Evolutionary conservation across 2,797 vertebrate species (phyloP), one percentile per base, ranked within the genome.

Genomic region (Clamator glandarius): DNA sequence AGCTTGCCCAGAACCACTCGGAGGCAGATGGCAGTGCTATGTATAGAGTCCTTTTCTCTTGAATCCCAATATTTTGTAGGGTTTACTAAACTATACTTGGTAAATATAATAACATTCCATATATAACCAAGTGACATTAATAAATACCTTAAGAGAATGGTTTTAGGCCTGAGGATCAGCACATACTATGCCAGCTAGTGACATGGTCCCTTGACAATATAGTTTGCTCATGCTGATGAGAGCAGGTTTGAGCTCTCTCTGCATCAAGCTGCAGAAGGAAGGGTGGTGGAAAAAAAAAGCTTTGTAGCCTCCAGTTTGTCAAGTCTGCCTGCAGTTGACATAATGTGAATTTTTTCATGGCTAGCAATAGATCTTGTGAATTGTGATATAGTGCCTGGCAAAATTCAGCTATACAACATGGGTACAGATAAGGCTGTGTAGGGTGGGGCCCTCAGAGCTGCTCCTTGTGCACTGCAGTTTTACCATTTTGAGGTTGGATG

Each of bases 121-220:
- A 2, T 3, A 4, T 69, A 92, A 66, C 19, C 8, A 17, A 4
- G 18, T 29, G 59, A 59, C 4, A 5, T 12, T 35, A 31, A 14
- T n/a, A 63, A 36, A 9, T 8, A 17, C 17, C n/a, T 46, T 20
- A 5, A 11, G 51, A 52, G 42, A 66, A 14, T 1, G 16, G 17
- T 74, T 21, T 9, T 15, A n/a, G 44, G 46, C 44, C 31, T 4
- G 6, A 39, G 70, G 57, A 31, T 15, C 51, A 24, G 55, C 4
- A 0, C 39, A 46, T 39, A 20, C 26, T 1, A 0, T 4, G 2
- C 42, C 69, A 58, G 64, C 48, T 8, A 8, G 24, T 8, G 35
- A 28, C 5, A 1, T 2, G 4, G 3, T 13, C 17, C 28, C 15
- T 28, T 35, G 12, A 3, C n/a, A 28, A 1, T 2, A 0, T 5